A percentile compares a stretch with the other conserved stretches of the same genome.
These are phyloP conservation scores for Bemisia tabaci DNA, from an alignment of 1,140 invertebrate species.

Conservation along the genomic window DNA sequence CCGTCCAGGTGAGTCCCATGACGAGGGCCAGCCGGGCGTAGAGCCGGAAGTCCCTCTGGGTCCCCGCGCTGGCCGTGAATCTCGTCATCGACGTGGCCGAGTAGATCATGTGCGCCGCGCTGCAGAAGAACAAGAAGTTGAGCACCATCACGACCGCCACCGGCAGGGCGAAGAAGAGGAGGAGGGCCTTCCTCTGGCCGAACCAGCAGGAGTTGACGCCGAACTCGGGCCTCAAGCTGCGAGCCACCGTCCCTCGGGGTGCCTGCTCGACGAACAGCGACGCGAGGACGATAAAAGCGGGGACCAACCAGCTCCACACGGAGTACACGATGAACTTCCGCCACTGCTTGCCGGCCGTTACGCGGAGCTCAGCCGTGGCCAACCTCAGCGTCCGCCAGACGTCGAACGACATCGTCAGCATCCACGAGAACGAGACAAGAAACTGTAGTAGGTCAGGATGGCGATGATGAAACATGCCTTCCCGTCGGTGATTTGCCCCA, in stretches of 20 bases:
- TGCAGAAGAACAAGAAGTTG: conserved; percentile 38
- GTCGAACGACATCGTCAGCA: conserved; percentile 43
- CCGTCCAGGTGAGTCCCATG: conserved; percentile 40
- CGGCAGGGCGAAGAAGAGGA: conserved; percentile 40
- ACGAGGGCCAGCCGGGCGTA: conserved; percentile 40
- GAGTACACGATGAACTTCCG: conserved; percentile 37
- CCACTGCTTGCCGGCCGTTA: conserved; percentile 31
- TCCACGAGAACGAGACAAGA: conserved; percentile 45
- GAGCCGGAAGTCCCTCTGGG: conserved; percentile 33
- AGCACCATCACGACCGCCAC: conserved; percentile 33
- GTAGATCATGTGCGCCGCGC: conserved; percentile 38
- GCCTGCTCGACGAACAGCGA: conserved; percentile 36
- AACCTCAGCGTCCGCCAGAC: conserved; percentile 38
- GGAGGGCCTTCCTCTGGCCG: conserved; percentile 34
- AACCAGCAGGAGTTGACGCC: conserved; percentile 40
- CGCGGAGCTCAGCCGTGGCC: conserved; percentile 36
- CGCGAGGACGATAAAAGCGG: conserved; percentile 33
- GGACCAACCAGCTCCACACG: conserved; percentile 38
- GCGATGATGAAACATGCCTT: conserved; percentile 30
- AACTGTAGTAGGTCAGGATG: conserved; percentile 36
- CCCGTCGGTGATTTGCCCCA: conserved; percentile 24
- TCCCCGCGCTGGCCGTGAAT: conserved; percentile 28
- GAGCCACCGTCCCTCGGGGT: conserved; percentile 26
- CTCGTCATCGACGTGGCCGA: conserved; percentile 29
- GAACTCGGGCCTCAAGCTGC: conserved; percentile 33